Evolutionary conservation across 2,888 invertebrate genomes (phyloP).

Genomic region (Calephelis perditalis): DNA sequence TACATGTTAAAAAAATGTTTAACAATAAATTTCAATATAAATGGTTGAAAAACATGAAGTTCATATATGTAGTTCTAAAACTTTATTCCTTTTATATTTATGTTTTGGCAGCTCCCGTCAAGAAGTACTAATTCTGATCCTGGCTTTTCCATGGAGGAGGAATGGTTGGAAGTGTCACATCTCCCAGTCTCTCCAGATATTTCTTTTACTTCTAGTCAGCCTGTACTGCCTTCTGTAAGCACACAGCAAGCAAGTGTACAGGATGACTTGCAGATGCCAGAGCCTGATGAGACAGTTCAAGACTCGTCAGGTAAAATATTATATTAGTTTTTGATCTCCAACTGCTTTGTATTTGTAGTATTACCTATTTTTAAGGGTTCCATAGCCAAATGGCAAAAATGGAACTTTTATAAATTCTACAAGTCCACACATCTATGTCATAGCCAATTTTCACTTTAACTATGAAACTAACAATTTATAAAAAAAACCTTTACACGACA

Average conservation of each 20-base stretch:
- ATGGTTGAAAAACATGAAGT: too few relatives aligned
- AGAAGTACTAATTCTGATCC: background rate
- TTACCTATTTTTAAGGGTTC: too few relatives aligned
- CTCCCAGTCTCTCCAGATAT: too few relatives aligned
- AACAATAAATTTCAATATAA: too few relatives aligned
- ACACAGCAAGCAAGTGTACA: background rate
- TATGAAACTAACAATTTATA: too few relatives aligned
- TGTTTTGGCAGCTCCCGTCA: background rate
- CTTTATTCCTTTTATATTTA: background rate
- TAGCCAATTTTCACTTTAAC: too few relatives aligned
- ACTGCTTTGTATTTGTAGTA: background rate
- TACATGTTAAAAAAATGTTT: background rate
- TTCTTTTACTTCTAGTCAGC: too few relatives aligned
- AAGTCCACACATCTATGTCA: too few relatives aligned
- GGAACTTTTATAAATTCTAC: too few relatives aligned
- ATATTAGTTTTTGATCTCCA: background rate
- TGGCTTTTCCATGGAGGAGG: background rate
- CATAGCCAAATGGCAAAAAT: too few relatives aligned
- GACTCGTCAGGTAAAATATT: background rate
- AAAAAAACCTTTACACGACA: too few relatives aligned
- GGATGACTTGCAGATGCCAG: background rate
- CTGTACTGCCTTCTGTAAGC: background rate
- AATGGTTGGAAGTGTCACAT: background rate
- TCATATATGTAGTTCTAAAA: too few relatives aligned
- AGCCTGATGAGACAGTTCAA: background rate